Conservation (phyloP, 2,888 invertebrate species). For the Tetramorium bicarinatum region DNA sequence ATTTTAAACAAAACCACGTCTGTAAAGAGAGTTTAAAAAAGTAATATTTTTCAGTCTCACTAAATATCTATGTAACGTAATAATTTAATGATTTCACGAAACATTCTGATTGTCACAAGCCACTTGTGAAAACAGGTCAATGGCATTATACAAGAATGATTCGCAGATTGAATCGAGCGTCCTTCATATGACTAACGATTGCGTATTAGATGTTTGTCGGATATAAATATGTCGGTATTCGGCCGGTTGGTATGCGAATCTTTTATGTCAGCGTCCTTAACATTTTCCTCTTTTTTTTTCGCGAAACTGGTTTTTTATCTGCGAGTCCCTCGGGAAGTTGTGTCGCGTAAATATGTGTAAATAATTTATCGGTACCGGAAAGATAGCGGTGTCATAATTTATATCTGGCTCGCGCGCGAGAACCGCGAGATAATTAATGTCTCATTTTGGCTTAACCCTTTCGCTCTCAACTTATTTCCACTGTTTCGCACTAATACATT, state of each 20-base stretch:
- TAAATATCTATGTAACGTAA: background rate
- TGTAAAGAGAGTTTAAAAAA: background rate
- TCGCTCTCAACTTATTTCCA: conserved; percentile 8
- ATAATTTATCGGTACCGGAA: conserved; percentile 71
- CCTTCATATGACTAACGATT: conserved; percentile 46
- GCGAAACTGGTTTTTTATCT: conserved; percentile 73
- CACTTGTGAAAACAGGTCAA: conserved; percentile 20
- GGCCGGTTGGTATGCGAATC: conserved; percentile 62
- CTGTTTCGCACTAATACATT: background rate
- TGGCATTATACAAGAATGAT: background rate
- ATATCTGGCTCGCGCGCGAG: conserved; percentile 60
- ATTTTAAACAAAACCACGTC: background rate
- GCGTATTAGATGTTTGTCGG: conserved; percentile 62
- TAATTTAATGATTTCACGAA: conserved; percentile 20
- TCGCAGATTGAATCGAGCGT: conserved; percentile 11
- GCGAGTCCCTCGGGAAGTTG: conserved; percentile 55
- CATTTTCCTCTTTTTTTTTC: conserved; percentile 42
- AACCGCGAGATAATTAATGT: conserved; percentile 70
- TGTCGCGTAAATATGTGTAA: conserved; percentile 69
- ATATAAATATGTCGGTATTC: conserved; percentile 54
- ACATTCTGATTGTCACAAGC: conserved; percentile 3
- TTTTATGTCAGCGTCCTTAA: conserved; percentile 56
- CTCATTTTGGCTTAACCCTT: conserved; percentile 52
- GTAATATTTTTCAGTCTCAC: background rate
- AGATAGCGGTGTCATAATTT: conserved; percentile 63